These are phyloP conservation scores for Pempheris klunzingeri DNA, from an alignment of 2,797 vertebrate genomes.

Conservation along the genomic window DNA sequence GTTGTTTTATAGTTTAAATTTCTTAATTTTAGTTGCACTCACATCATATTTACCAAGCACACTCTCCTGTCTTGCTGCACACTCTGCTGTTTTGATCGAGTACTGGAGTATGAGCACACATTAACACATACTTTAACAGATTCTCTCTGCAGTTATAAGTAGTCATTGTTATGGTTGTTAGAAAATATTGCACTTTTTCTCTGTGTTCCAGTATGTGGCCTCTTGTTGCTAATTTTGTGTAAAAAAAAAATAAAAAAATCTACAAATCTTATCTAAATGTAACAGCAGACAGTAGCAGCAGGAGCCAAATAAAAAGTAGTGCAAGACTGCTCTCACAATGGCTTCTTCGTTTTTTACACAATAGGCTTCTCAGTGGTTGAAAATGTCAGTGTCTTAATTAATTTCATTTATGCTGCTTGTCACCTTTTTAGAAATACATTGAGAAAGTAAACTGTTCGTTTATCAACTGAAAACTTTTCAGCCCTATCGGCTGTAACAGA, in stretches of 20 bases:
- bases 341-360: conserved; percentile 27
- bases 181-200: conserved; percentile 2
- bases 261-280: conserved; percentile 19
- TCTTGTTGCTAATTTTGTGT: conserved; percentile 23
- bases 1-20: background rate
- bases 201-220: background rate
- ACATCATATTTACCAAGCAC: background rate
- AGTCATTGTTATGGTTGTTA: background rate
- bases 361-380: conserved; percentile 24
- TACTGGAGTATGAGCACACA: background rate
- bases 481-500: background rate
- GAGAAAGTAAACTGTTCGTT: conserved; percentile 5
- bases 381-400: conserved; percentile 45
- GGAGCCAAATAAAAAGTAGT: conserved; percentile 38
- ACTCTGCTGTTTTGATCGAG: background rate
- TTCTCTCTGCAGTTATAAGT: background rate
- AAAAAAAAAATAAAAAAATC: conserved; percentile 5
- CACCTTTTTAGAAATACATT: conserved; percentile 7
- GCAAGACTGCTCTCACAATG: conserved; percentile 28
- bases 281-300: conserved; percentile 36
- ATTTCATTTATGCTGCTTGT: conserved; percentile 39
- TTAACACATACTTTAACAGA: background rate
- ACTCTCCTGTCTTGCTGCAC: background rate
- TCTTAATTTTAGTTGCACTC: conserved; percentile 11
- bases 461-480: conserved; percentile 23